A percentile compares a stretch with the other conserved stretches of the same genome.
Evolutionary conservation across 2,888 invertebrate genomes (phyloP).

Genomic region (Rhyacophila evoluta): DNA sequence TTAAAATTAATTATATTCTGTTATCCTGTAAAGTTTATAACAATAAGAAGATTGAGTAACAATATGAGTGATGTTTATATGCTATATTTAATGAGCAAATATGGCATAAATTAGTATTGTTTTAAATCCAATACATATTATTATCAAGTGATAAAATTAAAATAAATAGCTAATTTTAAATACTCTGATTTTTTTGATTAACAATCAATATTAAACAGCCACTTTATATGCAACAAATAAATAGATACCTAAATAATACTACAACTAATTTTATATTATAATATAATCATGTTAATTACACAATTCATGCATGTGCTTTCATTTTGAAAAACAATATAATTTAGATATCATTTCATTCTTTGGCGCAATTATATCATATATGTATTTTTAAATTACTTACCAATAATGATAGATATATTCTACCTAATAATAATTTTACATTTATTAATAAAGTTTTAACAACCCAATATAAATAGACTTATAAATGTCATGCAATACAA

Average conservation of each 20-base stretch:
- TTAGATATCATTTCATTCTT: slow-evolving; percentile 12
- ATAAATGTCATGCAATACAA: background rate
- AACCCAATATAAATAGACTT: background rate
- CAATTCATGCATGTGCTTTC: background rate
- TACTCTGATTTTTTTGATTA: no score
- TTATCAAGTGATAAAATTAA: no score
- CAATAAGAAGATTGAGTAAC: no score
- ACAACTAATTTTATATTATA: background rate
- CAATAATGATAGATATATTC: background rate
- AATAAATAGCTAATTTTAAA: no score
- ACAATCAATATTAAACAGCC: no score
- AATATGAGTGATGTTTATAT: no score
- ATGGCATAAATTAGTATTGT: no score
- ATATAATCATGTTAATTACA: no score
- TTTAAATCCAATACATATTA: no score
- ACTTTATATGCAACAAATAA: background rate
- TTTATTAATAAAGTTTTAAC: background rate
- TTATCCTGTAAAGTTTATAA: no score
- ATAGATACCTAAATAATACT: background rate
- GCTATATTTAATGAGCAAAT: no score
- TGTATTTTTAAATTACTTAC: background rate
- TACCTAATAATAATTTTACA: background rate
- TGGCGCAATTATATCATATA: background rate
- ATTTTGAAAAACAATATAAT: background rate
- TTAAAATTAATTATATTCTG: no score